Evolutionary conservation across 2,888 invertebrate genomes (phyloP), one percentile per base, ranked within the genome.

Genomic region (Diachrysia chrysitis): DNA sequence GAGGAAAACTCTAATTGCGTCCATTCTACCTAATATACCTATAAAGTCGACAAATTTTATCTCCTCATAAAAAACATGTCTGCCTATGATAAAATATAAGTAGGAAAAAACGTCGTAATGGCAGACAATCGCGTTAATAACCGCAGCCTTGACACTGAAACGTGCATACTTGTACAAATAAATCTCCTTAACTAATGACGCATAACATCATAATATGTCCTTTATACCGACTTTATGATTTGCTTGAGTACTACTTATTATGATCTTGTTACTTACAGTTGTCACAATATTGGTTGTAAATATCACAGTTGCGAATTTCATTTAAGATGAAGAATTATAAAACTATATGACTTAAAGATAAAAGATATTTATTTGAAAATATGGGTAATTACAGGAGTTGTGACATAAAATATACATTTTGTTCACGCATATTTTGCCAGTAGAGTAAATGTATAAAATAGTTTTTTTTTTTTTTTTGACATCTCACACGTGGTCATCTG

Each of bases 91-190:
- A 32, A 3, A 25, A n/a, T 2, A 5, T 6, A 19, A 4, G 32
- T 32, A 37, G 56, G 19, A 54, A 61, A 59, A 54, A 12, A 56
- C 53, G 0, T 57, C 32, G 10, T 58, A 46, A 63, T 73, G 48
- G 63, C 53, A 17, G 56, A 66, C 69, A 64, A 32, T 42, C 46
- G 55, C 46, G 37, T 54, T 69, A 67, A 60, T 66, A 67, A 66
- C 10, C 32, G 21, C 55, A 46, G 21, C 79, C 82, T 81, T 81
- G 82, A 76, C 80, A 72, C 62, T 80, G 71, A 63, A 66, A 65
- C 76, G 59, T 68, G 76, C 42, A 37, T 60, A 60, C 55, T 58
- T 56, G 77, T 57, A 58, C 58, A 61, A 56, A 72, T 73, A 71
- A 66, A 64, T 56, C 60, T 58, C 68, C 58, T 42, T 62, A 73